Percentiles rank a stretch among this genome's conserved stretches.
Evolutionary conservation across 2,797 vertebrate genomes (phyloP).

Genomic region (Sternotherus odoratus): DNA sequence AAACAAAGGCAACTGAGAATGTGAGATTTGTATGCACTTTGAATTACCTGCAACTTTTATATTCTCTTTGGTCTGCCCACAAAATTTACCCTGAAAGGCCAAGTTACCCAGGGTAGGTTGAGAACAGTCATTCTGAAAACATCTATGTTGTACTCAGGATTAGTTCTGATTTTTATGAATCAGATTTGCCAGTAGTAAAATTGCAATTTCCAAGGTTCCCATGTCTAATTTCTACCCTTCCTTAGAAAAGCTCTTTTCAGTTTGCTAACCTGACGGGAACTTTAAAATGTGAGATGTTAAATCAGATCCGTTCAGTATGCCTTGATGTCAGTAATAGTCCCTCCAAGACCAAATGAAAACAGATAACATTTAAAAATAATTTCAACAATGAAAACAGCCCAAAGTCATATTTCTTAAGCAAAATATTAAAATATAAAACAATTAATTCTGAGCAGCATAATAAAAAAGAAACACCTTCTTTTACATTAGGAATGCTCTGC

Average conservation of each 20-base stretch:
- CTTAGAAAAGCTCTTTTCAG: background rate
- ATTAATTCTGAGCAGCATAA: conserved; percentile 70
- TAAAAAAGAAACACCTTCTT: conserved; percentile 78
- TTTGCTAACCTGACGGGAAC: background rate
- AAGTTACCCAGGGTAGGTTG: background rate
- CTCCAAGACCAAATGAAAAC: conserved; percentile 26
- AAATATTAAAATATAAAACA: conserved; percentile 70
- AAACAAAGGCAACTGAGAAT: background rate
- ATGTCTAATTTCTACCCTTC: background rate
- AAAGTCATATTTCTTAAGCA: conserved; percentile 26
- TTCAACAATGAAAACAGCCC: conserved; percentile 33
- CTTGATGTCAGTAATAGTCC: background rate
- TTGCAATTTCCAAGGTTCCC: fast-evolving
- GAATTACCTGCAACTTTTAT: background rate
- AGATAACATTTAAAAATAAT: conserved; percentile 9
- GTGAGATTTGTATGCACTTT: background rate
- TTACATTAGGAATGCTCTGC: conserved; percentile 72
- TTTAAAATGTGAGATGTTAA: background rate
- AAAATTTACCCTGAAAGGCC: background rate
- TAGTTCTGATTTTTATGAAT: background rate
- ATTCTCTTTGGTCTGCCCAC: background rate
- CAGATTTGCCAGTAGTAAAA: background rate
- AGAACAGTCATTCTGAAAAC: background rate
- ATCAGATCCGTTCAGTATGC: conserved; percentile 4
- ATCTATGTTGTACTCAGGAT: background rate